Evolutionary conservation across 2,888 invertebrate genomes (phyloP), one percentile per base, ranked within the genome.

Genomic region (Cantharis flavilabris): DNA sequence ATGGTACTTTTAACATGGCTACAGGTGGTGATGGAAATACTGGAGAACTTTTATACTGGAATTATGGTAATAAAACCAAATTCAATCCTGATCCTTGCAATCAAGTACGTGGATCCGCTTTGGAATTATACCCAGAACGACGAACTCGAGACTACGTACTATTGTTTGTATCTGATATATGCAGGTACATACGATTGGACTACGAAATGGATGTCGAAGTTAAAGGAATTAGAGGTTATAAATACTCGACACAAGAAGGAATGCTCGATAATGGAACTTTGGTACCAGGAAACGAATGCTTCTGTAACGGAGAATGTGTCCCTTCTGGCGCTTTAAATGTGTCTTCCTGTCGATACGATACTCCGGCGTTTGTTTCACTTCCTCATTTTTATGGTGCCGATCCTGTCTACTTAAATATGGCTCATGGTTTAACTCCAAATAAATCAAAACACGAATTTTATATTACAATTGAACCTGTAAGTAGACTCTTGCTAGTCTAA

Each of bases 341-440:
- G 26, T 93, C 94, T 0, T 89, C 93, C 0, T 95, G 94, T 80
- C 91, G 94, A 70, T 94, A 89, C 84, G 94, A 94, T 4, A 93
- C 95, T 0, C 96, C 96, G 0, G 92, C 94, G 0, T 95, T 95
- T 85, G 90, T 95, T 81, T 94, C 95, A 1, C 91, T 94, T 82
- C 96, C 96, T 0, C 96, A 96, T 87, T 96, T 95, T 87, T 90
- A 92, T 83, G 90, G 92, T 82, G 96, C 91, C 0, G 95, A 95
- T 87, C 91, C 92, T 0, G 88, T 86, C 71, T 92, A 94, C 75
- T 80, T 89, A n/a, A 88, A 92, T 4, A 89, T 89, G 67, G 91
- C 96, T 2, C 88, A 89, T 0, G 96, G 96, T 0, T 84, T 96
- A 85, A 82, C 87, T 0, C 95, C 96, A 0, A 90, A 92, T 20